Conservation (phyloP, 1,140 invertebrate species). For the Rhysida immarginata region DNA sequence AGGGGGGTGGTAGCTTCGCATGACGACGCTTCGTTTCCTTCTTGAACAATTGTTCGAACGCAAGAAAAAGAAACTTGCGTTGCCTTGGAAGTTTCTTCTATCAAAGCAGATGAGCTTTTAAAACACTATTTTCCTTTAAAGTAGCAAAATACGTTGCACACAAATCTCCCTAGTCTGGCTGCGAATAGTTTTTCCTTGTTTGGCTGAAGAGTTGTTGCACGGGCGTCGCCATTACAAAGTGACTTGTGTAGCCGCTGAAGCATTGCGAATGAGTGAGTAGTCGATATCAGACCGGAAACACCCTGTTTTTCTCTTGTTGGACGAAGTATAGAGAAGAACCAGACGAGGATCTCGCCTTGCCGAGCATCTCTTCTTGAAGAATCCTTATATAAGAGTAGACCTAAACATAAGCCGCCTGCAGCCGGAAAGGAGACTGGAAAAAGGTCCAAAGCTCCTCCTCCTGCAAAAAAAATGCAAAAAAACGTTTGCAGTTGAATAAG, state of each 20-base stretch:
- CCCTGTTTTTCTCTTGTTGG: no score
- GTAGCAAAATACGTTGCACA: no score
- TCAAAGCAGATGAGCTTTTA: no score
- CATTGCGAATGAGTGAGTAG: background rate
- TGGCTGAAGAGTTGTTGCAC: background rate
- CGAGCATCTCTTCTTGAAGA: background rate
- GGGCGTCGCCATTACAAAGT: background rate
- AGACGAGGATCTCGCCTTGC: background rate
- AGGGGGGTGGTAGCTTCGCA: no score
- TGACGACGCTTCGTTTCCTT: no score
- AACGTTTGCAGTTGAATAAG: background rate
- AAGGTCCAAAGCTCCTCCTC: background rate
- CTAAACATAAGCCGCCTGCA: background rate
- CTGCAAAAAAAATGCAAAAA: background rate
- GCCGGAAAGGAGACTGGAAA: background rate
- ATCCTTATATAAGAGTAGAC: background rate
- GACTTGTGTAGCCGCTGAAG: background rate
- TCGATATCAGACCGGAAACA: background rate
- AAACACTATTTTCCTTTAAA: no score
- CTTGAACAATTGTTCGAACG: no score
- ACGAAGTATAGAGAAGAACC: no score
- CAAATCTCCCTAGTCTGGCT: no score
- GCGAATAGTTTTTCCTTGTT: no score
- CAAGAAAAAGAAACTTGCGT: no score
- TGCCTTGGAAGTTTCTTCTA: no score